Conservation (phyloP, 2,113 vertebrate genomes). For the Arvicanthis niloticus region DNA sequence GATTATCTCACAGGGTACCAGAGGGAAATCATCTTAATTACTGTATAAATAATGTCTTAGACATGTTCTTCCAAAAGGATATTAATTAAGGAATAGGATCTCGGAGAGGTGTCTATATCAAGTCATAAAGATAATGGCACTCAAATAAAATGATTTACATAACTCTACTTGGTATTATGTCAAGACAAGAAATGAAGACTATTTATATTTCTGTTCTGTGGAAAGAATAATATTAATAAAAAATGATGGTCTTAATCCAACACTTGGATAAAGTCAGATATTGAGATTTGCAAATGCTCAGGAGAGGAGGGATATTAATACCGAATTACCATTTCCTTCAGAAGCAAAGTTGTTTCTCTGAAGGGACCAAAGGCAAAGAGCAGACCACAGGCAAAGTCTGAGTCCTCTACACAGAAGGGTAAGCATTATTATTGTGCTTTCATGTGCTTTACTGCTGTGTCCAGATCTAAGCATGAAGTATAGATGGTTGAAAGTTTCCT, state of each 20-base stretch:
- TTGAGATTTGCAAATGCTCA: neutral
- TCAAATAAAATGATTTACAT: neutral
- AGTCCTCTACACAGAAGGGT: neutral
- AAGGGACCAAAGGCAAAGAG: neutral
- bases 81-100: neutral
- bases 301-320: neutral
- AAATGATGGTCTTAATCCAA: neutral
- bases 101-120: neutral
- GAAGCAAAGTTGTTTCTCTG: neutral
- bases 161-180: neutral
- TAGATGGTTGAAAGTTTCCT: neutral
- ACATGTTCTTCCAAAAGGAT: neutral
- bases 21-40: neutral
- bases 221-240: neutral
- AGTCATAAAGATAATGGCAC: too few species aligned
- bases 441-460: neutral
- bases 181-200: neutral
- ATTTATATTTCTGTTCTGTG: neutral
- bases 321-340: rapidly evolving
- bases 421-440: neutral
- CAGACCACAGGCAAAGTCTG: neutral
- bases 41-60: neutral
- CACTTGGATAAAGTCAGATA: neutral
- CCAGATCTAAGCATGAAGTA: neutral
- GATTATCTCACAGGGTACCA: neutral